Evolutionary conservation across 2,797 vertebrate species (phyloP), one percentile per base, ranked within the genome.

Genomic region (Gorsachius magnificus): DNA sequence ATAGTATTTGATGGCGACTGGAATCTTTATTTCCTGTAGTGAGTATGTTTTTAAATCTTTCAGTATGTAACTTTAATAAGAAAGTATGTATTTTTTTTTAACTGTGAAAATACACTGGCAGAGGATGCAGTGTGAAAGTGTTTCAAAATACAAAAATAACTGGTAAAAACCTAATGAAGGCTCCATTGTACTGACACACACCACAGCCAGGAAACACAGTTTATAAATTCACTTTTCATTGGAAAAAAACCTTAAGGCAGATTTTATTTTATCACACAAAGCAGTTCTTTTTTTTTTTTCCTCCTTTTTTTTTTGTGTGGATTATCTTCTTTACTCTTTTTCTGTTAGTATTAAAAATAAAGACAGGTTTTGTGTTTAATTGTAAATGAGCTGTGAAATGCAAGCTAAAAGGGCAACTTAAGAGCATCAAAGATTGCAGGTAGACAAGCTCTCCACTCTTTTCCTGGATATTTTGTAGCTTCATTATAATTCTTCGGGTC

Each of bases 251-350:
- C 26, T 54, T 13, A 61, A 76, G 33, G 1, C 5, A 72, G 33
- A n/a, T 80, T 89, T 66, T 6, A n/a, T 72, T 90, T 56, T 74
- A 66, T 66, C 31, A 35, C 17, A 58, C 6, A 60, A 76, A 79
- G 5, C 2, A 43, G 16, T 13, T 38, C 16, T 17, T 45, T 45
- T 45, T 18, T 45, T 45, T 19, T 5, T 1, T 2, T 0, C 3
- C 3, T 0, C 3, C 2, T 28, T 29, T 12, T 58, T 43, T n/a
- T 54, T 50, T 24, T 1, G 16, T 66, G 28, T 53, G 28, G 15
- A 25, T 91, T 48, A 26, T 70, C 22, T 78, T 80, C 18, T 79
- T 78, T 75, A 1, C 5, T 38, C 16, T 63, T 81, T 78, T 92
- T 41, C 9, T 29, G 12, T 60, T n/a, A 20, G 7, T 28, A 43